Evolutionary conservation across 2,888 invertebrate genomes (phyloP).

Genomic region (Listrodromus nycthemerus): DNA sequence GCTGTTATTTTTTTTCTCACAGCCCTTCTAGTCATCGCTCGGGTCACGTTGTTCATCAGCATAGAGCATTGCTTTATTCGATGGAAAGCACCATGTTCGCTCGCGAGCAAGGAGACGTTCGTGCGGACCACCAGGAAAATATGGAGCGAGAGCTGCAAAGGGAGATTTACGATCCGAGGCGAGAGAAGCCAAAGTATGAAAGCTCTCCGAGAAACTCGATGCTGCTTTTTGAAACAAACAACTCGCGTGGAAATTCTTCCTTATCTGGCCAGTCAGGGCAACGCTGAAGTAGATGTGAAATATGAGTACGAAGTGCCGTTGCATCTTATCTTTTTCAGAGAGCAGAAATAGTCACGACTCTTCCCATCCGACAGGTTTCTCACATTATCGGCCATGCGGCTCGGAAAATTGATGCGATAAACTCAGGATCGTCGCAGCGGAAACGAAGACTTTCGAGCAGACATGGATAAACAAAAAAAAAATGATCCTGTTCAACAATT

Average conservation of each 20-base stretch:
- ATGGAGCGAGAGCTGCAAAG: constrained; percentile 77
- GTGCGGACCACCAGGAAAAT: constrained; percentile 68
- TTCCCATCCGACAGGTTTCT: constrained; percentile 8
- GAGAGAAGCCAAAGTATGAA: constrained; percentile 28
- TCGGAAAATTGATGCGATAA: constrained; percentile 28
- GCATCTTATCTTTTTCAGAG: neutral
- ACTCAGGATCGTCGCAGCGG: constrained; percentile 15
- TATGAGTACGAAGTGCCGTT: neutral
- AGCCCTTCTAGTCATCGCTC: constrained; percentile 27
- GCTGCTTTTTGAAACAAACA: constrained; percentile 24
- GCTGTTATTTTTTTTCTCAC: constrained; percentile 23
- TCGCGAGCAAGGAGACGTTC: constrained; percentile 28
- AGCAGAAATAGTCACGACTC: constrained; percentile 13
- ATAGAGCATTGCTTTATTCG: constrained; percentile 46
- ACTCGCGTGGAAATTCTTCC: constrained; percentile 12
- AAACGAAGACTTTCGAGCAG: neutral
- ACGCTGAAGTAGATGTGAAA: constrained; percentile 21
- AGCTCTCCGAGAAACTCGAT: constrained; percentile 33
- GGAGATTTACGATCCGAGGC: constrained; percentile 73
- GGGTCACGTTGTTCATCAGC: constrained; percentile 51
- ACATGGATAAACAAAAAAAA: too few relatives aligned
- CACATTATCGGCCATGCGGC: constrained; percentile 39
- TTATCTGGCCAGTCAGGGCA: constrained; percentile 25
- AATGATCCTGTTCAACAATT: too few relatives aligned
- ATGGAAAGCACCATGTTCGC: constrained; percentile 27